A percentile compares a stretch with the other conserved stretches of the same genome.
Evolutionary conservation across 2,888 invertebrate genomes (phyloP).

Genomic region (Macrophya alboannulata): DNA sequence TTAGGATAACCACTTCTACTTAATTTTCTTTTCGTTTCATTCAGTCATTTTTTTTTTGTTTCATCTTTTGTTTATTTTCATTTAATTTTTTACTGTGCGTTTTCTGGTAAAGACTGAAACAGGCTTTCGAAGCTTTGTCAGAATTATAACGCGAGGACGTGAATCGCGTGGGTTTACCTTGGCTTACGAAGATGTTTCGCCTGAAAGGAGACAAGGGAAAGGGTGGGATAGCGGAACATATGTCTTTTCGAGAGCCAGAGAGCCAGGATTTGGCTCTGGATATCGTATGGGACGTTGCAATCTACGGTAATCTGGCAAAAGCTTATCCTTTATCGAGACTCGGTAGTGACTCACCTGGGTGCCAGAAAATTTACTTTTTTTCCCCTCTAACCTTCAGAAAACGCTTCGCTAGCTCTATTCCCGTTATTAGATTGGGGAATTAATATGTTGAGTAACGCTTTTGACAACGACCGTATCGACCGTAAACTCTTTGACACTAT

Average conservation of each 20-base stretch:
- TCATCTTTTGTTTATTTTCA: background rate
- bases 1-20: background rate
- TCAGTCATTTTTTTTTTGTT: background rate
- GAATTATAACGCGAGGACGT: slow-evolving; percentile 14
- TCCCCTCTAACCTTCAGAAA: background rate
- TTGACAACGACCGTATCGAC: background rate
- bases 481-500: slow-evolving; percentile 38
- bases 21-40: background rate
- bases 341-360: slow-evolving; percentile 7
- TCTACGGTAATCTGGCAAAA: slow-evolving; percentile 40
- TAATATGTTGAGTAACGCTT: slow-evolving; percentile 6
- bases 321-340: slow-evolving; percentile 37
- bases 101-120: background rate
- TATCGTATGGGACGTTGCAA: slow-evolving; percentile 39
- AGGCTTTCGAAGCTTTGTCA: background rate
- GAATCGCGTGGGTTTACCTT: slow-evolving; percentile 24
- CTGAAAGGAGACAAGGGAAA: background rate
- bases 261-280: slow-evolving; percentile 32
- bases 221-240: slow-evolving; percentile 6
- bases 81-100: background rate
- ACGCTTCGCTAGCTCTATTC: background rate
- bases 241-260: slow-evolving; percentile 37
- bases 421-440: slow-evolving; percentile 1
- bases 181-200: slow-evolving; percentile 30
- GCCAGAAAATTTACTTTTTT: background rate